Evolutionary conservation across 2,113 vertebrate genomes (phyloP), one percentile per base, ranked within the genome.

Genomic region (Gobiocypris rarus): DNA sequence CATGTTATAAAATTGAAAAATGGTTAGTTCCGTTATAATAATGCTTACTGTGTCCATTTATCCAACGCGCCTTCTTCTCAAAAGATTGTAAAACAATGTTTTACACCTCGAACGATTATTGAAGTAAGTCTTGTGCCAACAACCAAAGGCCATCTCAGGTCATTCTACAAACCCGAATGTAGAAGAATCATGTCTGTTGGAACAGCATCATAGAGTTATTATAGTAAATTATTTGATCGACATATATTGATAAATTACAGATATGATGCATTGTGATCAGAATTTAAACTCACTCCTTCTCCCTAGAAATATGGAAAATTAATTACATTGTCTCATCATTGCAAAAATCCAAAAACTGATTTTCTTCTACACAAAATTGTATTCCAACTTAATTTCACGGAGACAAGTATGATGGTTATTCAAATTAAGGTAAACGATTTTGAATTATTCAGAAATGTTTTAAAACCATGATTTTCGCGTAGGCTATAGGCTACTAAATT

Each of bases 141-240:
- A 31, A 80, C 4, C 22, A 70, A 70, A 70, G 65, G 31, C 11
- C 79, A 82, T 48, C 48, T 70, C 45, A 70, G 79, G 79, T 82
- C 79, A 70, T 70, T 38, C 61, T 9, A 52, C 41, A 70, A 54
- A 69, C 14, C 7, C 45, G 71, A 75, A 52, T 75, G 11, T 1
- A 48, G 3, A 75, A 50, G 31, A 38, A 22, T 69, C 31, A 9
- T 22, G 17, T 28, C 6, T 28, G 14, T 5, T 43, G 17, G 13
- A 26, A 28, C 43, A 74, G 41, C 22, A 45, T 15, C 7, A 17
- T 24, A 26, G 22, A 28, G 71, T 10, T 48, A 65, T 80, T 65
- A 31, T 11, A 61, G 2, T 4, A 48, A 65, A 28, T 67, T 22
- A 61, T 45, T 78, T 61, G 38, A 78, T 45, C n/a, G 15, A 38